These are phyloP conservation scores for Parasteatoda lunata DNA, from an alignment of 2,888 invertebrate genomes.

Conservation along the genomic window DNA sequence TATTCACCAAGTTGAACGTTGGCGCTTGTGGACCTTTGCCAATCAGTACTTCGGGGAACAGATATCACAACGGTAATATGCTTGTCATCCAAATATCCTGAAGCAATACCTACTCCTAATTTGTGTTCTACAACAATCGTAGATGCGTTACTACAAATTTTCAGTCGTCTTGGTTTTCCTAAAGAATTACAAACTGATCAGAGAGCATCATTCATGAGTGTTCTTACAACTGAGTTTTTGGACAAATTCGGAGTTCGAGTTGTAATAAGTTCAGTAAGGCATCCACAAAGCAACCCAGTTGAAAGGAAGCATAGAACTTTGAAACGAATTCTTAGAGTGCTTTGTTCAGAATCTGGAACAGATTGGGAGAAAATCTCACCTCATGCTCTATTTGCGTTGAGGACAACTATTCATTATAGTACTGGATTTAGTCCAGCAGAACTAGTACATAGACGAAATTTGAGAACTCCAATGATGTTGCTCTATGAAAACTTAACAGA, in stretches of 20 bases:
- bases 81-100: neutral
- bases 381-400: neutral
- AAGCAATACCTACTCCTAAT: neutral
- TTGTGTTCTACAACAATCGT: neutral
- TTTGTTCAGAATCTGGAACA: neutral
- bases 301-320: constrained; percentile 11
- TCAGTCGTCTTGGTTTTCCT: neutral
- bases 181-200: neutral
- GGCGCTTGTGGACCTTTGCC: neutral
- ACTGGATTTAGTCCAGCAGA: neutral
- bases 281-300: constrained; percentile 11
- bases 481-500: neutral
- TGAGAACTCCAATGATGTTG: neutral
- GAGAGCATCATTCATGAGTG: neutral
- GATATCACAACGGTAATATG: constrained; percentile 2
- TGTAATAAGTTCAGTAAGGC: neutral
- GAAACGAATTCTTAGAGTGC: neutral
- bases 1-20: constrained; percentile 1
- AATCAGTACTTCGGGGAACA: neutral
- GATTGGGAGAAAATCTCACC: neutral
- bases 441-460: neutral
- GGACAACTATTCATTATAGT: neutral
- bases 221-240: too few species aligned
- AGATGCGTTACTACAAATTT: neutral
- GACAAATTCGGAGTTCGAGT: neutral